Evolutionary conservation across 2,113 vertebrate genomes (phyloP), one percentile per base, ranked within the genome.

Genomic region (Anser brachyrhynchus): DNA sequence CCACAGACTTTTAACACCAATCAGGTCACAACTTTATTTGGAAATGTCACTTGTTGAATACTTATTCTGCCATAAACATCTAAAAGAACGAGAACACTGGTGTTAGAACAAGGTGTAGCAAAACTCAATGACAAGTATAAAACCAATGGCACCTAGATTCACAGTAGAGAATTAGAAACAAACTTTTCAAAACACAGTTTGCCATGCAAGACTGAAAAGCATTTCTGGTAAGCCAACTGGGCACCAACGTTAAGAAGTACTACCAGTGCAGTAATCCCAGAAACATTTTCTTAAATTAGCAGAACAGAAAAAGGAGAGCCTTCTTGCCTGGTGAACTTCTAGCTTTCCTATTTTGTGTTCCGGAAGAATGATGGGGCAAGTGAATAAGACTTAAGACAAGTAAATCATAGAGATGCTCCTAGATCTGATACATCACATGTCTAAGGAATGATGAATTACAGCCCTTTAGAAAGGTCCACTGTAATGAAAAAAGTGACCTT

Each of bases 401-500:
- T 87, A 92, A 93, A 82, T 93, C 67, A 88, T 9, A 76, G 73
- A 78, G 33, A 86, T 54, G n/a, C 7, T 35, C 64, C 26, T 55
- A 55, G 37, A 64, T 43, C 33, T 29, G 72, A 82, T 75, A 69
- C 55, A 88, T 84, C 64, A 35, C 31, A 43, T 41, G 29, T 89
- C 58, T 91, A 55, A 88, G 57, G 31, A 77, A 87, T 80, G 61
- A 96, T 90, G 75, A 96, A 75, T 93, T 75, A 73, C 10, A 71
- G 23, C 35, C 65, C 25, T 95, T 93, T 33, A 26, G 75, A 96
- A 97, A 88, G 49, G 37, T 52, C 59, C 39, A 54, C 41, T 58
- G n/a, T 82, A 55, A 77, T 41, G 73, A 66, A 92, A 96, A 94
- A 87, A 37, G n/a, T 70, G 37, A 85, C 67, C 87, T 85, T 93